phyloP scores from a whole-genome alignment of 2,797 vertebrate species.

The Acropternis orthonyx region DNA sequence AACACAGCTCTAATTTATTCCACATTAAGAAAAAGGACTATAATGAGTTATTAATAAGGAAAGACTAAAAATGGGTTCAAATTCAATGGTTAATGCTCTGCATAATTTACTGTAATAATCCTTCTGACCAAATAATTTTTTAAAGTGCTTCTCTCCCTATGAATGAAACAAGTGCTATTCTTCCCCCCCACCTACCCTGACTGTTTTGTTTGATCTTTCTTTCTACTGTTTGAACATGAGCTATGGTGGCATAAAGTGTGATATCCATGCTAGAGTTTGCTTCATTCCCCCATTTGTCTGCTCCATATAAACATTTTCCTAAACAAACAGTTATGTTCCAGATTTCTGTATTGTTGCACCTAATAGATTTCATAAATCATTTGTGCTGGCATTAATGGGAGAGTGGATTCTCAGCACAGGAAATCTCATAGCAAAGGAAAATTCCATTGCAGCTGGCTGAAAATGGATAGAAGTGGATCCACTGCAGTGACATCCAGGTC shows the following conservation, averaged over 20 bases:
- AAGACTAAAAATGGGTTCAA: constrained; percentile 34
- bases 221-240: not conserved
- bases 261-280: not conserved
- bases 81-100: constrained; percentile 34
- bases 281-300: not conserved
- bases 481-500: not conserved
- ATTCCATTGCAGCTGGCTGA: not conserved
- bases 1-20: constrained; percentile 44
- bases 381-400: constrained; percentile 5
- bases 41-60: constrained; percentile 64
- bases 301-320: not conserved
- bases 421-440: not conserved
- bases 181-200: not conserved
- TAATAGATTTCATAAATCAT: constrained; percentile 44
- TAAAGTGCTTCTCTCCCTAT: not conserved
- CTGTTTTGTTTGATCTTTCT: not conserved
- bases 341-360: constrained; percentile 4
- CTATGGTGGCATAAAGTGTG: not conserved
- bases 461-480: not conserved
- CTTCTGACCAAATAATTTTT: not conserved
- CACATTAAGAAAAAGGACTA: constrained; percentile 27
- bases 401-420: not conserved
- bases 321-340: constrained; percentile 30
- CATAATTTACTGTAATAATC: constrained; percentile 41
- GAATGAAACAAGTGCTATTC: not conserved